Percentiles rank a stretch among this genome's conserved stretches.
phyloP scores from a whole-genome alignment of 2,888 invertebrate species.

The Alitta virens region DNA sequence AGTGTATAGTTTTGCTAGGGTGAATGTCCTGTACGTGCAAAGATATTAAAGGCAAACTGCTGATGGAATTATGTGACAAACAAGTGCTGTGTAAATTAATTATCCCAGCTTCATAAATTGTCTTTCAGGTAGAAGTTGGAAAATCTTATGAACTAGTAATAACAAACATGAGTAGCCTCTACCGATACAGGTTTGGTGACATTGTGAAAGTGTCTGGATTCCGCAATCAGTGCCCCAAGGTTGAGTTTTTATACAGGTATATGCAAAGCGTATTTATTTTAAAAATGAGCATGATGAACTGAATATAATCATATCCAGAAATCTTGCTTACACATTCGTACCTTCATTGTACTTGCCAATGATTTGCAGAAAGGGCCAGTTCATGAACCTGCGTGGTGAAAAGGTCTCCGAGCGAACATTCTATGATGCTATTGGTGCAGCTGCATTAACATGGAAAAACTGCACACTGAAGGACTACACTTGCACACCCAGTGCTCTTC shows the following conservation, averaged over 20 bases:
- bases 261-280: too few relatives aligned
- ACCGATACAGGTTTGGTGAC: constrained; percentile 2
- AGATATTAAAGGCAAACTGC: too few relatives aligned
- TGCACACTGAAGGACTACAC: neutral
- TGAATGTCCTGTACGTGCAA: too few relatives aligned
- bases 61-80: too few relatives aligned
- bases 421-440: neutral
- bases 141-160: constrained; percentile 49
- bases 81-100: too few relatives aligned
- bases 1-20: too few relatives aligned
- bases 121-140: constrained; percentile 41
- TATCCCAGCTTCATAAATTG: too few relatives aligned
- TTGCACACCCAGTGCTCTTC: neutral
- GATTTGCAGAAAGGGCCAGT: neutral
- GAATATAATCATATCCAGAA: too few relatives aligned
- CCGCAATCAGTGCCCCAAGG: constrained; percentile 3
- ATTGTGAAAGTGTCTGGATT: neutral
- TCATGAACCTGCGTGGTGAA: constrained; percentile 4
- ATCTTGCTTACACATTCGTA: too few relatives aligned
- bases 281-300: too few relatives aligned
- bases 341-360: neutral
- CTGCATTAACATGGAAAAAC: neutral
- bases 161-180: constrained; percentile 45
- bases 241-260: constrained; percentile 7
- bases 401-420: neutral